Evolutionary conservation across 2,113 vertebrate genomes (phyloP).

Genomic region (Heterocephalus glaber): DNA sequence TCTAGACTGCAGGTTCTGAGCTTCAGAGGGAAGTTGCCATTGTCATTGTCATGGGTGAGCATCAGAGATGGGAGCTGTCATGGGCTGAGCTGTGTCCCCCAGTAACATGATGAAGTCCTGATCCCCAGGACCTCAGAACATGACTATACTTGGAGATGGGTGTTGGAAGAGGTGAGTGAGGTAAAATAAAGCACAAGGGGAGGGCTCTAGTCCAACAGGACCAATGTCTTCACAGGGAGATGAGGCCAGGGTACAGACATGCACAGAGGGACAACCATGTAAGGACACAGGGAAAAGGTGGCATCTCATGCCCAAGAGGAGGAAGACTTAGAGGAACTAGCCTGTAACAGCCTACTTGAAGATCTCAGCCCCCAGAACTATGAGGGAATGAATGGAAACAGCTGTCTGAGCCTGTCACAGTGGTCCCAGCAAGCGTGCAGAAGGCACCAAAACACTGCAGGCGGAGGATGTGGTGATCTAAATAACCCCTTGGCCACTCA

Average conservation of each 20-base stretch:
- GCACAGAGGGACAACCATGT: no score
- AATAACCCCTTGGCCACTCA: neutral
- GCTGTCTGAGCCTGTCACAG: neutral
- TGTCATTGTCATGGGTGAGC: neutral
- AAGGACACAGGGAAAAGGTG: neutral
- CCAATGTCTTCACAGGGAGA: neutral
- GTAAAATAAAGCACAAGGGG: neutral
- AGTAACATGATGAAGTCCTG: neutral
- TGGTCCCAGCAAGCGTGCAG: neutral
- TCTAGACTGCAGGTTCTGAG: neutral
- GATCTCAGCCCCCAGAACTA: neutral
- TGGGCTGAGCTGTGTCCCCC: rapidly evolving
- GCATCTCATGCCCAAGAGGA: no score
- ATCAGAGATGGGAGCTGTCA: neutral
- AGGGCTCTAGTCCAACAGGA: no score
- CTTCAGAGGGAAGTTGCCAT: neutral
- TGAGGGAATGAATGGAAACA: neutral
- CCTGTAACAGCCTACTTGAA: rapidly evolving
- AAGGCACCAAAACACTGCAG: neutral
- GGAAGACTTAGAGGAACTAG: neutral
- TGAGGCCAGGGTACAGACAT: neutral
- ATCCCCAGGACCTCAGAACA: neutral
- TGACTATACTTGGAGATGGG: neutral
- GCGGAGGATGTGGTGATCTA: neutral
- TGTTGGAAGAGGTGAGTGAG: neutral